phyloP scores from a whole-genome alignment of 2,113 vertebrate species.

The Actinemys pallida region DNA sequence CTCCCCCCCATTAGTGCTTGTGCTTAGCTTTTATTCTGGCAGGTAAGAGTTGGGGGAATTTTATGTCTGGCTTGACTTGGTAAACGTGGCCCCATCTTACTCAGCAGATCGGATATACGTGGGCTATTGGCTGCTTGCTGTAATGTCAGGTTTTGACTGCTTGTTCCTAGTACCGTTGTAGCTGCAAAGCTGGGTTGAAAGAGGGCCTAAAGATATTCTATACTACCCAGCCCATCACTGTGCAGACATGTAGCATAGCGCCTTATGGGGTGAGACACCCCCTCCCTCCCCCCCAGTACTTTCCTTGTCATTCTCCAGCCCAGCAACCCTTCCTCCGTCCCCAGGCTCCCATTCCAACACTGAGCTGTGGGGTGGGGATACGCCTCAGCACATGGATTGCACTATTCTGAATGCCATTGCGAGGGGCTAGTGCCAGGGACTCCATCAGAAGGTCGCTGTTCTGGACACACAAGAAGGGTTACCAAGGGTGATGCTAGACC shows the following conservation, averaged over 20 bases:
- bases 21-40: not conserved
- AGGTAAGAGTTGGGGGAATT: not conserved
- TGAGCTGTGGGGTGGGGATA: not conserved
- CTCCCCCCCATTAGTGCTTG: not conserved
- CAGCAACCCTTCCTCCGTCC: too few relatives aligned
- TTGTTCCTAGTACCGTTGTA: not conserved
- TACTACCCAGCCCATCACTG: fast-evolving
- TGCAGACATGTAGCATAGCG: not conserved
- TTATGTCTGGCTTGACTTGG: not conserved
- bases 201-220: not conserved
- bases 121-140: not conserved
- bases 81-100: not conserved
- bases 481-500: not conserved
- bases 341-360: not conserved
- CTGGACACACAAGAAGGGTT: not conserved
- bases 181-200: not conserved
- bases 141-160: not conserved
- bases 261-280: too few relatives aligned
- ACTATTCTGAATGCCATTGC: not conserved
- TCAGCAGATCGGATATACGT: not conserved
- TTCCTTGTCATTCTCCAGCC: too few relatives aligned
- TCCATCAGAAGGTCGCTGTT: not conserved
- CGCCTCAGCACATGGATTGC: not conserved
- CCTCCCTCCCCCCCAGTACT: too few relatives aligned
- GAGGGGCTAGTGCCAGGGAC: too few relatives aligned